Evolutionary conservation across 1,140 invertebrate genomes (phyloP).

Genomic region (Macrostomum lignano): DNA sequence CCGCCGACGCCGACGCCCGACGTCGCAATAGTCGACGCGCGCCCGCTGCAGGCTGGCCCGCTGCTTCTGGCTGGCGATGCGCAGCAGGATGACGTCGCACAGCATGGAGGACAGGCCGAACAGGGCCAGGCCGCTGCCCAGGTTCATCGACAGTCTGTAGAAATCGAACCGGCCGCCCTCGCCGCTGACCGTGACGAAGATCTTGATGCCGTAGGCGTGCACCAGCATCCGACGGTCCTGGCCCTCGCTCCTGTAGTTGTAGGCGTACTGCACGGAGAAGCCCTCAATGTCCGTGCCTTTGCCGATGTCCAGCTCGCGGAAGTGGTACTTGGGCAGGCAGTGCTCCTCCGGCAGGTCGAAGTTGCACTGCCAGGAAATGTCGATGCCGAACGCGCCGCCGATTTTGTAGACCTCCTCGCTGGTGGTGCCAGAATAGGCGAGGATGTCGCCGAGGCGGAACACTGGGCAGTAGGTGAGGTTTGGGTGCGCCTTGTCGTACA

Average conservation of each 20-base stretch:
- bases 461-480: constrained; percentile 5
- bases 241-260: constrained; percentile 6
- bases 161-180: constrained; percentile 4
- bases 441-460: constrained; percentile 4
- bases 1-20: constrained; percentile 50
- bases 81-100: constrained; percentile 4
- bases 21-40: constrained; percentile 54
- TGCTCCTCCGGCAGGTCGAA: constrained; percentile 6
- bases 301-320: constrained; percentile 6
- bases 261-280: constrained; percentile 3
- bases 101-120: constrained; percentile 3
- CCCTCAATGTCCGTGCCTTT: constrained; percentile 10
- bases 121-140: constrained; percentile 2
- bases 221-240: constrained; percentile 3
- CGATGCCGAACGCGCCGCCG: constrained; percentile 4
- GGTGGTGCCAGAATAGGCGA: background rate
- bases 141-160: constrained; percentile 5
- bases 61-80: too few species aligned
- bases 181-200: constrained; percentile 5
- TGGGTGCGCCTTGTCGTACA: constrained; percentile 5
- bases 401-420: background rate
- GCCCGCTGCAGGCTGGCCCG: constrained; percentile 53
- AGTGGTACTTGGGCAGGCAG: constrained; percentile 6
- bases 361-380: constrained; percentile 8
- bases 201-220: constrained; percentile 8